phyloP scores from a whole-genome alignment of 2,888 invertebrate species.

The Melipona bicolor region DNA sequence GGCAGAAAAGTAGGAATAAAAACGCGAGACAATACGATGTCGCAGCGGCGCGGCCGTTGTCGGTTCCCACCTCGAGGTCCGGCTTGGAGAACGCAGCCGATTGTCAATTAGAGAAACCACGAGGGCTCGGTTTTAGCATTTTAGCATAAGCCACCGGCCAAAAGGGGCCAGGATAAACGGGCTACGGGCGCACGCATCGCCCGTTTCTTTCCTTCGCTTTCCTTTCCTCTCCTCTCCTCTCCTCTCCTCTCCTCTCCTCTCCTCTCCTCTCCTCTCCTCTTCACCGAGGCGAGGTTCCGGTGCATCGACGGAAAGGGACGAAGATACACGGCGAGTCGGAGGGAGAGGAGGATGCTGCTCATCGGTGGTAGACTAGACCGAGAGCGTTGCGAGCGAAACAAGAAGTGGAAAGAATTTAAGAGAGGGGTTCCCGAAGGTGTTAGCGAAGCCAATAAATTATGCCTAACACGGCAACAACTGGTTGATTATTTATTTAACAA shows the following conservation, averaged over 20 bases:
- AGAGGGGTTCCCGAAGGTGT: constrained; percentile 54
- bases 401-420: constrained; percentile 68
- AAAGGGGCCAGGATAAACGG: constrained; percentile 33
- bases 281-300: neutral
- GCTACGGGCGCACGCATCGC: constrained; percentile 29
- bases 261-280: too few species aligned
- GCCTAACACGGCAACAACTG: constrained; percentile 79
- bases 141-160: constrained; percentile 77
- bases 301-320: constrained; percentile 1
- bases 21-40: constrained; percentile 83
- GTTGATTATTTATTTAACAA: constrained; percentile 83
- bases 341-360: constrained; percentile 49
- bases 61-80: constrained; percentile 81
- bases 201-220: constrained; percentile 8
- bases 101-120: constrained; percentile 84
- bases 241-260: too few species aligned
- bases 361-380: neutral
- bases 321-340: constrained; percentile 20
- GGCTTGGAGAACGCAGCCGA: constrained; percentile 65
- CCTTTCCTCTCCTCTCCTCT: neutral
- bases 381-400: constrained; percentile 52
- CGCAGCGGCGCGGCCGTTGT: constrained; percentile 79
- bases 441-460: constrained; percentile 81
- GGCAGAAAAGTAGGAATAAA: constrained; percentile 74
- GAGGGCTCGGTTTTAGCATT: constrained; percentile 74